These are phyloP conservation scores for Hemistola chrysoprasaria DNA, from an alignment of 2,888 invertebrate species.

Conservation along the genomic window DNA sequence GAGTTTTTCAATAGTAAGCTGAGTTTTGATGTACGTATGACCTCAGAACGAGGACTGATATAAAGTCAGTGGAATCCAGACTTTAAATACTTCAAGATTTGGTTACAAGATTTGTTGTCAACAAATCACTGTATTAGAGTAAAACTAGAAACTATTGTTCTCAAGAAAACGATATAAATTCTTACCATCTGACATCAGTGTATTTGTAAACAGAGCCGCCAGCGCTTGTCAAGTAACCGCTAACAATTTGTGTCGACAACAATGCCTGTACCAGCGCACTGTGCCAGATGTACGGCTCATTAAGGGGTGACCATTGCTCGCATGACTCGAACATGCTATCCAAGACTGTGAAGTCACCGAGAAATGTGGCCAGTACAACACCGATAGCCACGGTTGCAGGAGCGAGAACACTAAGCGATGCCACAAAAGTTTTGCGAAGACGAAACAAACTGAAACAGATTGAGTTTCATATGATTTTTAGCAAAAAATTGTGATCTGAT, in stretches of 20 bases:
- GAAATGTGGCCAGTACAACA: conserved; percentile 60
- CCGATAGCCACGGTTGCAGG: conserved; percentile 58
- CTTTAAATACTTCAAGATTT: too few species aligned
- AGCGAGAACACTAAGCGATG: conserved; percentile 60
- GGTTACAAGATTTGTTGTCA: too few species aligned
- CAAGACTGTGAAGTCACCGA: conserved; percentile 52
- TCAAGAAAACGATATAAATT: background rate
- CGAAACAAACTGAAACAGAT: conserved; percentile 70
- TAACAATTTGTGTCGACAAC: conserved; percentile 84
- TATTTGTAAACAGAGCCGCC: conserved; percentile 84
- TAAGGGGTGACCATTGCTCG: conserved; percentile 61
- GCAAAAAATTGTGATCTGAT: too few species aligned
- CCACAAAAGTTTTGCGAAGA: conserved; percentile 74
- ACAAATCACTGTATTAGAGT: too few species aligned
- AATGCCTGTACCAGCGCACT: conserved; percentile 84
- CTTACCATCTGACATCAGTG: conserved; percentile 85
- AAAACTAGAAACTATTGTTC: background rate
- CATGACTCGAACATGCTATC: conserved; percentile 62
- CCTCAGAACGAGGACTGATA: too few species aligned
- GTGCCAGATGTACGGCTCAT: conserved; percentile 80
- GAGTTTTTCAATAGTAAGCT: too few species aligned
- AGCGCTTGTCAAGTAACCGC: conserved; percentile 84
- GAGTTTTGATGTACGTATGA: too few species aligned
- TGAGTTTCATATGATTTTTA: background rate
- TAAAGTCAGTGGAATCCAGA: too few species aligned